Evolutionary conservation across 2,113 vertebrate genomes (phyloP), one percentile per base, ranked within the genome.

Genomic region (Damaliscus lunatus): DNA sequence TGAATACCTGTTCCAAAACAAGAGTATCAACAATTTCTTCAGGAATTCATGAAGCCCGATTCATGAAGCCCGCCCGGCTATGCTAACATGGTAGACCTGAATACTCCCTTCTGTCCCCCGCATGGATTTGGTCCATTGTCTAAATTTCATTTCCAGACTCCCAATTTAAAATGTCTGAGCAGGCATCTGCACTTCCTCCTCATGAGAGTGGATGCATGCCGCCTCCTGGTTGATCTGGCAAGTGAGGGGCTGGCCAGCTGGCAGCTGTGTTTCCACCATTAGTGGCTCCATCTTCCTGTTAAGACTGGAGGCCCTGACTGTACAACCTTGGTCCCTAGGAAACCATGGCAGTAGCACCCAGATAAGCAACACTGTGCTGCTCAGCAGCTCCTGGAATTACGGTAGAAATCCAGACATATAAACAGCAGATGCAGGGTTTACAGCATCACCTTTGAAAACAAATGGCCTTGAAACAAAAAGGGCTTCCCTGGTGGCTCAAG

Each of bases 381-480:
- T 15, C 48, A 81, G 85, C 46, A 64, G 43, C 10, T 94, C 60
- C 83, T 43, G 4, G 31, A 67, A 82, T 60, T 21, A 25, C 4
- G 0, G 43, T 48, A 33, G 71, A 52, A 7, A 50, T 21, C 48
- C 25, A 55, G 52, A 9, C 7, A 25, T 3, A 21, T 0, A 16
- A n/a, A 55, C 29, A 81, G 84, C 6, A 15, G 36, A 77, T 16
- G n/a, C 27, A 50, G 52, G 31, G 52, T 48, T 86, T 64, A 43
- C 10, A 43, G 88, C 15, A 36, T 27, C 50, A 25, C n/a, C 60
- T 96, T 36, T 83, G 82, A 36, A 91, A 93, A 83, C 84, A 59
- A 87, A 74, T 74, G 36, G 67, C n/a, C 67, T 71, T 71, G 67
- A 71, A 71, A 40, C 19, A 23, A 40, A 71, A 71, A 71, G 19